A percentile compares a stretch with the other conserved stretches of the same genome.
These are phyloP conservation scores for Eidolon dupreanum DNA, from an alignment of 2,797 vertebrate genomes.

Conservation along the genomic window DNA sequence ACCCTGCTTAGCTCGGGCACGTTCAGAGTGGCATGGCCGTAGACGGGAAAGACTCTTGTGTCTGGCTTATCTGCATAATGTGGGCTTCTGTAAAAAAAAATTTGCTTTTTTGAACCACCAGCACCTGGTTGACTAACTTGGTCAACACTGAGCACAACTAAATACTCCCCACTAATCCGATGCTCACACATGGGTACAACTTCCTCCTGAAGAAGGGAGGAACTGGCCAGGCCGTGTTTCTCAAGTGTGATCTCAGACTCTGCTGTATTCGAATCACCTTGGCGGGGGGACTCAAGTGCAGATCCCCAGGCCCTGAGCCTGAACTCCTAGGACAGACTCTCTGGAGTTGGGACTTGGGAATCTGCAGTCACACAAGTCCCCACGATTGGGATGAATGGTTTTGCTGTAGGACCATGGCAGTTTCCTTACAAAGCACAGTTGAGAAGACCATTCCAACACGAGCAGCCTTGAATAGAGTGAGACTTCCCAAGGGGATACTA, in stretches of 20 bases:
- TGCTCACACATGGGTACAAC: not conserved
- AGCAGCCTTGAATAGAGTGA: not conserved
- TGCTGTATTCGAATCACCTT: not conserved
- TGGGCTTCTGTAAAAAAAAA: not conserved
- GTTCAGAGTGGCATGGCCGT: too few species aligned
- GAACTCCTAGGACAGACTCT: not conserved
- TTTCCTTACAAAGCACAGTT: not conserved
- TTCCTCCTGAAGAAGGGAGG: not conserved
- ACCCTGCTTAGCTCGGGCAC: too few species aligned
- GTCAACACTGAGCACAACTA: not conserved
- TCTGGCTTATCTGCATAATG: not conserved
- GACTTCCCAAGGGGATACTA: not conserved
- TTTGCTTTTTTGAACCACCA: not conserved
- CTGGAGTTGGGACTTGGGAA: not conserved
- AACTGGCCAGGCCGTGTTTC: not conserved
- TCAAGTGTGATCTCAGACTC: not conserved
- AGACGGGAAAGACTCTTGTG: not conserved
- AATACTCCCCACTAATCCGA: fast-evolving
- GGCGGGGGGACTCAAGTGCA: not conserved
- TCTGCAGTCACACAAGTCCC: not conserved
- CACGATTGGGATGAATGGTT: not conserved
- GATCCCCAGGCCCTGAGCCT: not conserved
- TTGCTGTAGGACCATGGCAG: not conserved
- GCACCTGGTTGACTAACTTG: not conserved
- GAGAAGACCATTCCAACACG: not conserved